Base-by-base conservation (phyloP, 2,888 invertebrate species). In the Lycaena phlaeas region DNA sequence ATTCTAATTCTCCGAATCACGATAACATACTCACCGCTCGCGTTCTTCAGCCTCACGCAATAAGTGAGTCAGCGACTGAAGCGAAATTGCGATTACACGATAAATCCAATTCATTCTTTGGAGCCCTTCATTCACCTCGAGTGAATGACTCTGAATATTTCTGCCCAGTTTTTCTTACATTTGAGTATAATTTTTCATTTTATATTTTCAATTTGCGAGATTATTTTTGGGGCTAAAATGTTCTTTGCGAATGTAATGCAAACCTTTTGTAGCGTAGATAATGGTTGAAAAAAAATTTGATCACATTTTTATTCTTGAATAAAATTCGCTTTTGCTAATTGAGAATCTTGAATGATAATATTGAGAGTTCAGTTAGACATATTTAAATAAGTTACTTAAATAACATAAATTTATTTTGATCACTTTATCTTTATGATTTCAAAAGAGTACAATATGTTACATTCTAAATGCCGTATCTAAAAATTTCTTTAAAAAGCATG, bases 31-130 rank as follows among this genome's bases (percentile, higher is more conserved):
- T 63, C 63, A 59, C 55, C 57, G 60, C 54, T 53, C 59, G 57
- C 61, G 63, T 56, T 51, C 58, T 66, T 68, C 60, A 54, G 54
- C 56, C 54, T 55, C 51, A 49, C 54, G 59, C 68, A 70, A 72
- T 71, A 66, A 64, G 59, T 62, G 61, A 67, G 59, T 59, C 59
- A 64, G 61, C 57, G 60, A 63, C 53, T 67, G 61, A 62, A 66
- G 59, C 56, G 54, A 67, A 68, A 70, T 71, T 62, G 59, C 57
- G 63, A 73, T 71, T 67, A 71, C 64, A 64, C 57, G 65, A 68
- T 68, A 71, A 72, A 75, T 72, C 59, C 65, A 69, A 74, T 73
- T 68, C 60, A 61, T 64, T 59, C 55, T 51, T 58, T 56, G 22
- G 57, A 57, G 59, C 58, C 54, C 59, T n/a, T 57, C 58, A 57